Conservation (phyloP, 2,888 invertebrate species). For the Lagria hirta region DNA sequence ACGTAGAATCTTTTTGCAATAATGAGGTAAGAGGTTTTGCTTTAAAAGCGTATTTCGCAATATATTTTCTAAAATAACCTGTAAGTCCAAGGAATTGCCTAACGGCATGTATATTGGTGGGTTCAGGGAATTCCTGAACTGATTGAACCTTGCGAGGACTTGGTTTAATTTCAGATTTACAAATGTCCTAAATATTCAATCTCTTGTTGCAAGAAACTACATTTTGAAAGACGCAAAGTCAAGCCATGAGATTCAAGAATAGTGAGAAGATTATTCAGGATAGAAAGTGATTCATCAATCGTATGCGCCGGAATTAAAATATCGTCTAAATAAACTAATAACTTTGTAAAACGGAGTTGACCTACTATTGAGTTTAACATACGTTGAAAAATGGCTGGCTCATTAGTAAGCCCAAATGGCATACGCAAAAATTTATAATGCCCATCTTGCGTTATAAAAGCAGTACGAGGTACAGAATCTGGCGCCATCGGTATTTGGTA, state of each 20-base stretch:
- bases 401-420: constrained; percentile 29
- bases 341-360: constrained; percentile 11
- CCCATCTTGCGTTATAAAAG: constrained; percentile 41
- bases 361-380: constrained; percentile 30
- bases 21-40: constrained; percentile 18
- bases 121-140: constrained; percentile 19
- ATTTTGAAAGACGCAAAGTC: constrained; percentile 17
- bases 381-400: constrained; percentile 42
- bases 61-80: constrained; percentile 37
- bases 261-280: constrained; percentile 11
- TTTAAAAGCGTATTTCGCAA: constrained; percentile 21
- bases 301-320: constrained; percentile 14
- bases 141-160: constrained; percentile 4
- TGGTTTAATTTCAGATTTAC: constrained; percentile 9
- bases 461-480: constrained; percentile 37
- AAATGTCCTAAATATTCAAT: constrained; percentile 21
- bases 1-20: constrained; percentile 13
- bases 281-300: constrained; percentile 15
- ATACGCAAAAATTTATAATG: constrained; percentile 40
- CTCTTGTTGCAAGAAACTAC: constrained; percentile 12
- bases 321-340: constrained; percentile 18
- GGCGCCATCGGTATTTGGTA: constrained; percentile 39
- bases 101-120: constrained; percentile 32
- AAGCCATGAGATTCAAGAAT: constrained; percentile 6
- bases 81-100: constrained; percentile 36